These are phyloP conservation scores for Anoplolepis gracilipes DNA, from an alignment of 1,140 invertebrate genomes.

Conservation along the genomic window DNA sequence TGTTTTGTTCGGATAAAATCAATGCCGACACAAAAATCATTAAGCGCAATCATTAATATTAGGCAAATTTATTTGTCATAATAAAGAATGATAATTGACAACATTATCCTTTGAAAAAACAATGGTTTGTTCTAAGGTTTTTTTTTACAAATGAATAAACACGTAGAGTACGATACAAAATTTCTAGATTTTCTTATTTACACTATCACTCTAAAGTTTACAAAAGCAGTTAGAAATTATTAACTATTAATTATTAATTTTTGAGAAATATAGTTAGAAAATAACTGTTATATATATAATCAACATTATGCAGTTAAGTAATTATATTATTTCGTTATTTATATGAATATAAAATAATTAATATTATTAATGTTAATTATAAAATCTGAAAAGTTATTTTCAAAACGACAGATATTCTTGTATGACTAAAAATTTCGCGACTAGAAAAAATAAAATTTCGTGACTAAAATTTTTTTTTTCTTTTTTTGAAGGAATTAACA, in stretches of 20 bases:
- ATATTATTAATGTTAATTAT: too few species aligned
- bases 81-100: neutral
- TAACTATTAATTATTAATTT: too few species aligned
- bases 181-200: neutral
- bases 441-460: too few species aligned
- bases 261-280: too few species aligned
- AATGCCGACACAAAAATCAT: constrained; percentile 64
- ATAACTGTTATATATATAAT: neutral
- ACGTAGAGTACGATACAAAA: neutral
- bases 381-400: too few species aligned
- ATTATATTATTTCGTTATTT: too few species aligned
- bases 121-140: too few species aligned
- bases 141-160: neutral
- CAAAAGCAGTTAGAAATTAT: too few species aligned
- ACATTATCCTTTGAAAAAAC: neutral
- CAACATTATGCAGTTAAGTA: neutral
- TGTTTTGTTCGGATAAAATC: constrained; percentile 66
- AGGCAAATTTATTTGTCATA: constrained; percentile 22
- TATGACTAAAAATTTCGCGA: neutral
- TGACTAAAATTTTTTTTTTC: neutral
- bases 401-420: too few species aligned
- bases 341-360: too few species aligned
- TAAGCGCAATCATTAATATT: neutral
- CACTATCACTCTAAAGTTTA: too few species aligned
- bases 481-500: neutral